Percentiles rank a stretch among this genome's conserved stretches.
Conservation (phyloP, 2,797 vertebrate species). For the Xenops minutus region DNA sequence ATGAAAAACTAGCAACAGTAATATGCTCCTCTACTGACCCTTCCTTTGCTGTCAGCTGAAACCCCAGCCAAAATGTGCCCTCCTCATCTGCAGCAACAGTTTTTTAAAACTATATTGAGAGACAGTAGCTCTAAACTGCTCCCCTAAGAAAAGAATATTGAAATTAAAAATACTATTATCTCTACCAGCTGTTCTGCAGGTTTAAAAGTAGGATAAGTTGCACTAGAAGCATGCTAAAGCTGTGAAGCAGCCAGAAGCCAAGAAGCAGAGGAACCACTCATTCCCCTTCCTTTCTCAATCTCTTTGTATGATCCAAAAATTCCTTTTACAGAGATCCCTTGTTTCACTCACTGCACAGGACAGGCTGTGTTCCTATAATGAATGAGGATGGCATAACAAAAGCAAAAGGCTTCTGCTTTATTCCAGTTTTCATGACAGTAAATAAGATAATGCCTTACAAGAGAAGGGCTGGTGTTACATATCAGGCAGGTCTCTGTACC, state of each 20-base stretch:
- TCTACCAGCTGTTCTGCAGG: background rate
- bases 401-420: background rate
- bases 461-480: background rate
- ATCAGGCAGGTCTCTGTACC: background rate
- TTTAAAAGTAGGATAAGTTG: background rate
- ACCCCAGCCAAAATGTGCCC: background rate
- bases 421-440: background rate
- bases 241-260: background rate
- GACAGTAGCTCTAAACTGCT: background rate
- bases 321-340: background rate
- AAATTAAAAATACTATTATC: background rate
- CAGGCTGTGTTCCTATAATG: background rate
- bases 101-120: background rate
- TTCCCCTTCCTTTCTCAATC: background rate
- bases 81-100: background rate
- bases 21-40: background rate
- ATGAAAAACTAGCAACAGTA: background rate
- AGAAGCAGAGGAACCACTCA: background rate
- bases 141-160: background rate
- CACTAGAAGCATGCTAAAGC: background rate
- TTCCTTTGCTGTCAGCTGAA: background rate
- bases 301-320: background rate
- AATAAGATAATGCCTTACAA: background rate
- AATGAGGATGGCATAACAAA: background rate
- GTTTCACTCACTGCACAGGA: background rate